Base-by-base conservation (phyloP, 2,888 invertebrate species). In the Coleophora flavipennella region DNA sequence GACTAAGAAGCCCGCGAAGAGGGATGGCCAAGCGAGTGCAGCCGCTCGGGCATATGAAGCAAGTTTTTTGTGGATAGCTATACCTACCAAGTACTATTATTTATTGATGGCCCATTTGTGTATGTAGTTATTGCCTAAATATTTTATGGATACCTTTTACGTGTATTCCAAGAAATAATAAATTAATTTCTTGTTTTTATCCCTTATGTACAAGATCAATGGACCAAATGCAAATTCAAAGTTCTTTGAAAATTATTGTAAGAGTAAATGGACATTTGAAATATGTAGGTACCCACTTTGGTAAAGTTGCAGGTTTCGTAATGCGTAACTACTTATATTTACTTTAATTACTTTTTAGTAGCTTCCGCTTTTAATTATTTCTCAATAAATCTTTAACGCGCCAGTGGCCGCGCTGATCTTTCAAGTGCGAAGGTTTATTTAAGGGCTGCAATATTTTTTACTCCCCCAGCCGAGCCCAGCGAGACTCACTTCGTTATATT, bases 341-440 rank as follows among this genome's bases (percentile, higher is more conserved):
- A 53, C 50, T 68, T 68, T 69, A 75, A 75, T 73, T 70, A 74
- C 67, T 71, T 65, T 60, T 59, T 57, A 67, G 65, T 64, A 53
- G 50, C 52, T 44, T 41, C 56, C 50, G 48, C 49, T 57, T 69
- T 74, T 81, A 81, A 83, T 83, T 79, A 83, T 78, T 79, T 77
- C 68, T 55, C 72, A 73, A 83, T 84, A 81, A 79, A 80, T 81
- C 73, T 65, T 59, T 43, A 63, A 65, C 74, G 73, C 72, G 50
- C 72, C 69, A 61, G 69, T 68, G 59, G 61, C 67, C 65, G 48
- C 68, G 78, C 63, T 81, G 81, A 81, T 81, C 83, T 77, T 69
- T 79, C 78, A 67, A 84, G 83, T 83, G 83, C 83, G 77, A 84
- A 83, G 70, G 70, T 76, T 78, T 81, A 77, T 79, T 76, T 79